Percentiles rank a stretch among this genome's conserved stretches.
phyloP scores from a whole-genome alignment of 2,797 vertebrate species.

The Bovichtus variegatus region DNA sequence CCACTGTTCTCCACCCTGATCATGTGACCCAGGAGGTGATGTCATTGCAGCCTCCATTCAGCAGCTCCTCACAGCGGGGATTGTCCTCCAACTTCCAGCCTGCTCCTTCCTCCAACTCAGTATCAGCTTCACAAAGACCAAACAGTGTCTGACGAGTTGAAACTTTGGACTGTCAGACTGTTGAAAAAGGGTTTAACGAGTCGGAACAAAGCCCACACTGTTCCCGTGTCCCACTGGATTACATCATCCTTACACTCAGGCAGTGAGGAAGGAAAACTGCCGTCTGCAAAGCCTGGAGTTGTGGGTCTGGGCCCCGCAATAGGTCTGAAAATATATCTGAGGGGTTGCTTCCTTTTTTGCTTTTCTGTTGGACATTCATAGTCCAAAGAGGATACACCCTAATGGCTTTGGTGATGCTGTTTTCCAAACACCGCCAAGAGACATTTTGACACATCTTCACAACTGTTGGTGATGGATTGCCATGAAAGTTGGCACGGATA shows the following conservation, averaged over 20 bases:
- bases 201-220: constrained; percentile 44
- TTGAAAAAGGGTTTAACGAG: neutral
- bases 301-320: accelerated
- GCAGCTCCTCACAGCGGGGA: constrained; percentile 40
- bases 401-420: neutral
- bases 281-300: neutral
- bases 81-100: constrained; percentile 35
- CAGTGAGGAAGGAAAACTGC: neutral
- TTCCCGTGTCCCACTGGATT: constrained; percentile 13
- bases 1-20: constrained; percentile 6
- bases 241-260: constrained; percentile 20
- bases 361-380: neutral
- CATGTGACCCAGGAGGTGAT: constrained; percentile 71
- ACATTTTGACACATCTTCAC: neutral
- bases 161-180: neutral
- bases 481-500: neutral
- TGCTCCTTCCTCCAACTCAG: constrained; percentile 4
- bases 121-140: constrained; percentile 13
- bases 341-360: neutral
- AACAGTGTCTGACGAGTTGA: neutral
- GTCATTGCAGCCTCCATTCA: constrained; percentile 63
- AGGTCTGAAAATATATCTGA: neutral
- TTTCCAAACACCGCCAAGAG: neutral
- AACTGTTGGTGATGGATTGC: neutral
- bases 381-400: neutral